Evolutionary conservation across 2,888 invertebrate species (phyloP), one percentile per base, ranked within the genome.

Genomic region (Cylloceria caligata): DNA sequence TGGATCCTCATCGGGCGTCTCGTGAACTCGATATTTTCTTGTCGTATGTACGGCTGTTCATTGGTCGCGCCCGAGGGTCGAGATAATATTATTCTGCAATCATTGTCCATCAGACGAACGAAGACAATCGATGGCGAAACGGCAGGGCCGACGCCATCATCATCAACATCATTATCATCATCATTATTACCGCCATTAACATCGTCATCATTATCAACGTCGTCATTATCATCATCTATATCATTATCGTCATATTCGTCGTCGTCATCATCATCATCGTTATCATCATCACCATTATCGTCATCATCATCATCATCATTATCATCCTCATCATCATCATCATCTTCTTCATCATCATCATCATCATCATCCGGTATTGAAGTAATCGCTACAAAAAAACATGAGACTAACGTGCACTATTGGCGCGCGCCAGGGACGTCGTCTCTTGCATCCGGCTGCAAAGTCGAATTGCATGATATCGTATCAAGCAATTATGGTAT

Each of bases 101-200:
- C 79, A 79, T 79, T 75, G 79, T 79, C 82, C n/a, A 21, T 30
- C 42, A 67, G 79, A 79, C 79, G 69, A 72, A 72, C 71, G 57
- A 60, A 75, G 82, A 82, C 82, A 82, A 82, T 82, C 82, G 82
- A 79, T 75, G 82, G 36, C 36, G 16, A 76, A 60, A 21, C 75
- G 82, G 73, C 81, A 69, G 81, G 64, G 81, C 81, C 81, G 73
- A 49, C 30, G 39, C 27, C 42, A 75, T 76, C 64, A 64, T 80
- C 69, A 24, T 65, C 34, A 67, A 57, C 19, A 36, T 69, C 45
- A 16, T 45, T 47, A 45, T 55, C 45, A 47, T 36, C 67, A 45
- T 45, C 27, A 27, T 24, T 42, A 42, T 39, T 52, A 9, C 68
- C 67, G 24, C 42, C 57, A 71, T 49, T 7, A 21, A 47, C 42